Evolutionary conservation across 2,113 vertebrate species (phyloP).

Genomic region (Telmatochromis brichardi): DNA sequence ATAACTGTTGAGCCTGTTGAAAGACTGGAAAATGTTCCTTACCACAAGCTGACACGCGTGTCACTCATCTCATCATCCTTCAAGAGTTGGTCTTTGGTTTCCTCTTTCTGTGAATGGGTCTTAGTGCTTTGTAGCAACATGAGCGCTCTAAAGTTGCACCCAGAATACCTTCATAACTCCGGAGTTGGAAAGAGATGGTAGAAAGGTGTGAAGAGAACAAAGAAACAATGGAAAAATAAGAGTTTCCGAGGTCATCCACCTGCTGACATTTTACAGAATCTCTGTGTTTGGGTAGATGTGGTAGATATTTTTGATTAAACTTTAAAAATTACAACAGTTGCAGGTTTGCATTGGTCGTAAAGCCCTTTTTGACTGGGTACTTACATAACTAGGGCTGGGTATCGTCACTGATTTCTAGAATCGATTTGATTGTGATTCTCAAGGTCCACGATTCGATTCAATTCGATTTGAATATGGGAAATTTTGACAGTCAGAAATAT

Average conservation of each 20-base stretch:
- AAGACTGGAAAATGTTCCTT: background rate
- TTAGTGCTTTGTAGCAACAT: background rate
- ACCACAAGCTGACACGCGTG: background rate
- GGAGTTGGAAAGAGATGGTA: background rate
- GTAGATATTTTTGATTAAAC: background rate
- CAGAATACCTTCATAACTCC: background rate
- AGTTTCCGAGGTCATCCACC: background rate
- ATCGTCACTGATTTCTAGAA: too few relatives aligned
- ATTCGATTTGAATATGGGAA: too few relatives aligned
- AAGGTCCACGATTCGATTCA: too few relatives aligned
- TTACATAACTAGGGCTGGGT: background rate
- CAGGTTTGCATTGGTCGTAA: background rate
- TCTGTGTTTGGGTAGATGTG: background rate
- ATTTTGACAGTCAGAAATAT: too few relatives aligned
- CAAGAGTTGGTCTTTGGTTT: background rate
- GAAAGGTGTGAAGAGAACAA: background rate
- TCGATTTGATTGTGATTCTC: too few relatives aligned
- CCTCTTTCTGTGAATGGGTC: background rate
- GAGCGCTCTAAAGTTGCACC: background rate
- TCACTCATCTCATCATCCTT: background rate
- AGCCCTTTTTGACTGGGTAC: background rate
- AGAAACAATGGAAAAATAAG: background rate
- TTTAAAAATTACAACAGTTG: background rate
- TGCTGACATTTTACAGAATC: fast-evolving
- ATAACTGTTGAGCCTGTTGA: background rate